Base-by-base conservation (phyloP, 2,797 vertebrate genomes). In the Lagodon rhomboides region DNA sequence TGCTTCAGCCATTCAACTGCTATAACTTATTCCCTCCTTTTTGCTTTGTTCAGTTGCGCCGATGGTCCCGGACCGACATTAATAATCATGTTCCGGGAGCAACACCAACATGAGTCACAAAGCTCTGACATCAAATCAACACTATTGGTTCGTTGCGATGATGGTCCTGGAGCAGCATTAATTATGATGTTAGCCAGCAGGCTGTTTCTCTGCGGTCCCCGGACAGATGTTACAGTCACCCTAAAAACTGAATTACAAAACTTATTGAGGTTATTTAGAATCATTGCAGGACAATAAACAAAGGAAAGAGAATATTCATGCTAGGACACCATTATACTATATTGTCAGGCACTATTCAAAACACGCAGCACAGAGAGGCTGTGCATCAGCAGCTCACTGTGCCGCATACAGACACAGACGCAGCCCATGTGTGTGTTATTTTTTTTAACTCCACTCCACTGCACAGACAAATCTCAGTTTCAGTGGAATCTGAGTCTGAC, bases 401-500 rank as follows among this genome's bases (percentile, higher is more conserved):
- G 43, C 59, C 62, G 53, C 44, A 69, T 7, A 58, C 27, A 46
- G 16, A 59, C 16, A 41, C 7, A 23, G 11, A 25, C 5, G 23
- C 23, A 38, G 18, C 18, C 50, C 0, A 3, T 47, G 18, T 68
- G 23, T 59, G 58, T 38, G 38, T 38, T 38, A 38, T 73, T 27
- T 10, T 15, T 73, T 68, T 15, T 43, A 20, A 27, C 20, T 62
- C 47, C 7, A 58, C 69, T 78, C 53, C 56, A 38, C 63, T 7
- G 16, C 75, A 61, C 47, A 22, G 20, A 53, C 30, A 4, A 66
- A 64, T 74, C 61, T 72, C 44, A 41, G 50, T 78, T 72, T 77
- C 47, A 68, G 46, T 25, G 27, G 30, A 79, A 66, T 75, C 51
- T 3, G 1, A 75, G 60, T 71, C 65, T 78, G 74, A 80, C 66